Base-by-base conservation (phyloP, 2,797 vertebrate species). In the Ibycter americanus region DNA sequence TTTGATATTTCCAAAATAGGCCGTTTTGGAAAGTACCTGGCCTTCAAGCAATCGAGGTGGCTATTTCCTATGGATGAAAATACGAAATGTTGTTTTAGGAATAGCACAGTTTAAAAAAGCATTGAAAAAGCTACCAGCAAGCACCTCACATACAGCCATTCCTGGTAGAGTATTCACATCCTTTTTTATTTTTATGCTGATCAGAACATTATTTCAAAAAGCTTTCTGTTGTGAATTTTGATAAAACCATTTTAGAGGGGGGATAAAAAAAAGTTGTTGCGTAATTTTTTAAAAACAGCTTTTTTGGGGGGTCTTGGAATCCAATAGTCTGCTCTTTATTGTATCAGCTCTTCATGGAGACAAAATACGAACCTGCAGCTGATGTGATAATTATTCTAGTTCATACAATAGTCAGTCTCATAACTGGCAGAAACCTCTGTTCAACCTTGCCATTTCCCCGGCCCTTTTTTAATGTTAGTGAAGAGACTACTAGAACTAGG, bases 21-120 rank as follows among this genome's bases (percentile, higher is more conserved):
- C 99, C 5, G 99, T 99, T 96, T 97, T 99, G 96, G 99, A 99
- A 98, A 99, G 99, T 96, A 99, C 99, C 8, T 99, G 99, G 99
- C 99, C 99, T 82, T 99, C 99, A 68, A 99, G 99, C 97, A 99
- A 99, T 95, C 99, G 99, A 97, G 99, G 99, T 96, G 99, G 99
- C 79, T 99, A 99, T 98, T 99, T 99, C 97, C 98, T 99, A 52
- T 99, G 99, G 99, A 99, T 99, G 90, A 99, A 99, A 97, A 98
- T 99, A 97, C 98, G 99, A 93, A 99, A 99, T 10, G 99, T 99
- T 91, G 91, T 99, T 78, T 98, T 99, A 19, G 99, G 99, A 93
- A 98, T 99, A 97, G 98, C 99, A 70, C 99, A 99, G 84, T 99
- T 99, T 97, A 99, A 99, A 97, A 99, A 98, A 97, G 99, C 98